These are phyloP conservation scores for Eleginops maclovinus DNA, from an alignment of 2,113 vertebrate species.

Conservation along the genomic window DNA sequence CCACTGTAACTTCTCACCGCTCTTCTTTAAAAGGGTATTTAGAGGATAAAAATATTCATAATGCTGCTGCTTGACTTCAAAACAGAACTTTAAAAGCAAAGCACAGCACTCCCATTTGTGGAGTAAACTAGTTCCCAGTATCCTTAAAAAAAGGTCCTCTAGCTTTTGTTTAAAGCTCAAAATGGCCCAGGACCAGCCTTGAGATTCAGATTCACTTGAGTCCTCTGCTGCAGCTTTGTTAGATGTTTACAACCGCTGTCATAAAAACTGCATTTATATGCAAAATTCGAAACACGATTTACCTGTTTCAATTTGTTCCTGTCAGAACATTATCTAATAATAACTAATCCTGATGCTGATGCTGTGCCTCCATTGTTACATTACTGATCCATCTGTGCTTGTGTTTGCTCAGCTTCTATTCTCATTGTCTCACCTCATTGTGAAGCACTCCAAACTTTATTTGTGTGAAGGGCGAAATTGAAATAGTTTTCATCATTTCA, in stretches of 20 bases:
- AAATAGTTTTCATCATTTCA: not conserved
- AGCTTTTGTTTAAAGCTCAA: not conserved
- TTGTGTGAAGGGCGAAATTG: not conserved
- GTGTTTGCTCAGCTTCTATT: not conserved
- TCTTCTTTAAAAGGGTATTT: constrained; percentile 14
- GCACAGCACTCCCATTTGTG: not conserved
- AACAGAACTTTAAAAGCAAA: constrained; percentile 11
- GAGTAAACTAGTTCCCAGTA: not conserved
- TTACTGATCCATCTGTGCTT: not conserved
- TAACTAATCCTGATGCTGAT: not conserved
- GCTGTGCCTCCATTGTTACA: constrained; percentile 1
- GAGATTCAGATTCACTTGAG: not conserved
- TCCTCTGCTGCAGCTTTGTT: not conserved
- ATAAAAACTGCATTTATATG: not conserved
- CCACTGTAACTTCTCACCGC: not conserved
- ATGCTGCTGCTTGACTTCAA: constrained; percentile 29
- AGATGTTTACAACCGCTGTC: not conserved
- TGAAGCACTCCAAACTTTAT: too few species aligned
- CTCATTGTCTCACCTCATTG: not conserved
- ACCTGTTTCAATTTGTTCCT: not conserved
- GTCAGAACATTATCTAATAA: not conserved
- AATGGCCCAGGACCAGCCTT: not conserved
- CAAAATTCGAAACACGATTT: not conserved
- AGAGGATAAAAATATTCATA: not conserved
- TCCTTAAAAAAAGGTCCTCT: not conserved